Conservation (phyloP, 2,888 invertebrate genomes). For the Tipula vernalis region DNA sequence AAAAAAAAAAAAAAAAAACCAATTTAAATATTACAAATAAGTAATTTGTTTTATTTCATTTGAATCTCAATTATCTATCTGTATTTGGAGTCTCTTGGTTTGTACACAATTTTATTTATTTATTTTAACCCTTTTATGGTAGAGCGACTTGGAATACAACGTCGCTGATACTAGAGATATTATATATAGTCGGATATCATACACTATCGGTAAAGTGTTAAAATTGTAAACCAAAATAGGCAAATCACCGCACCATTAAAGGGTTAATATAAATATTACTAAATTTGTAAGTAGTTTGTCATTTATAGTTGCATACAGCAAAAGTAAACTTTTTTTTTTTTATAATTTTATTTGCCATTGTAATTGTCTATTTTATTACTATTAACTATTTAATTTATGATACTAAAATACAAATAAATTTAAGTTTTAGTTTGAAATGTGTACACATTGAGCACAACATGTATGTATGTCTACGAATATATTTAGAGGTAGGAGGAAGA, state of each 20-base stretch:
- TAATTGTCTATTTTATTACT: not conserved
- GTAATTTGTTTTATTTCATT: not conserved
- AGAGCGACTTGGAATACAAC: not conserved
- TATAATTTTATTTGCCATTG: not conserved
- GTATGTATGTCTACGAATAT: not conserved
- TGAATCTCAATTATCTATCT: not conserved
- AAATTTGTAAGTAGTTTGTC: not conserved
- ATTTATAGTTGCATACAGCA: not conserved
- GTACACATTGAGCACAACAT: not conserved
- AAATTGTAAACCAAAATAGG: not conserved
- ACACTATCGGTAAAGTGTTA: not conserved
- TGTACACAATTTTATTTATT: not conserved
- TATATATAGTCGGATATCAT: not conserved
- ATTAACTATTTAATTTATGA: not conserved
- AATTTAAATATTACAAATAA: not conserved
- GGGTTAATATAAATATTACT: constrained; percentile 4
- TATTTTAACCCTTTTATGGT: not conserved
- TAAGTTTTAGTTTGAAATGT: not conserved
- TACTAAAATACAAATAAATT: not conserved
- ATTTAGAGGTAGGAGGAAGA: not conserved
- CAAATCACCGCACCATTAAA: not conserved
- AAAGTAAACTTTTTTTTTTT: not conserved
- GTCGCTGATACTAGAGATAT: not conserved
- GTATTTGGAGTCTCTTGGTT: not conserved
- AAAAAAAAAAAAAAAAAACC: not conserved